Base-by-base conservation (phyloP, 1,140 invertebrate genomes). In the Cydia pomonella region DNA sequence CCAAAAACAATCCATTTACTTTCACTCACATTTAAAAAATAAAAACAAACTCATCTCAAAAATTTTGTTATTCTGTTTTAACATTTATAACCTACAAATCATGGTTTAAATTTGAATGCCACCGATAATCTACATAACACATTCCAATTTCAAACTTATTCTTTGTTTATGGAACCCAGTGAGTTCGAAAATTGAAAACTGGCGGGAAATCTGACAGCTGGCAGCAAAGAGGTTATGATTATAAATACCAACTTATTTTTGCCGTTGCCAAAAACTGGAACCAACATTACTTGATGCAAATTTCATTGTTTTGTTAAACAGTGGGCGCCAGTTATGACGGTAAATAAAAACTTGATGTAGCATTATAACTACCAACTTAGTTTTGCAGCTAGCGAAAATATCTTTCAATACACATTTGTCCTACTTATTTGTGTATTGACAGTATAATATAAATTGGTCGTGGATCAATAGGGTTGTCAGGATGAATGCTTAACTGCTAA, bases 141-240 rank as follows among this genome's bases (percentile, higher is more conserved):
- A 23, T 59, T 59, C 53, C 21, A 59, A 59, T 23, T 59, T 59
- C 21, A 59, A 59, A 59, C 53, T 10, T 12, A 59, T 59, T 59
- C 27, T 38, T 69, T 69, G 64, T 69, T 69, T 69, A 69, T 33
- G n/a, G 33, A 69, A 27, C 64, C 29, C 64, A 69, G 27, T 69
- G 64, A 33, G 64, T 69, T 69, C 33, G 64, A 33, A 69, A 69
- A 69, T 69, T 69, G 64, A 69, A 69, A 69, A 69, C 64, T 29
- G 27, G 64, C 64, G 64, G 64, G 64, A 69, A 69, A 69, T 12
- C 9, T 69, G 27, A 38, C 64, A 69, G 29, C 64, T 69, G 64
- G 16, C 29, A 33, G 23, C 53, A 33, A 69, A 69, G 64, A 69
- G 64, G 64, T 69, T 69, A 64, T 64, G 53, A 59, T 59, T 59